These are phyloP conservation scores for Lissonota sp. DNA, from an alignment of 2,888 invertebrate species.

Conservation along the genomic window DNA sequence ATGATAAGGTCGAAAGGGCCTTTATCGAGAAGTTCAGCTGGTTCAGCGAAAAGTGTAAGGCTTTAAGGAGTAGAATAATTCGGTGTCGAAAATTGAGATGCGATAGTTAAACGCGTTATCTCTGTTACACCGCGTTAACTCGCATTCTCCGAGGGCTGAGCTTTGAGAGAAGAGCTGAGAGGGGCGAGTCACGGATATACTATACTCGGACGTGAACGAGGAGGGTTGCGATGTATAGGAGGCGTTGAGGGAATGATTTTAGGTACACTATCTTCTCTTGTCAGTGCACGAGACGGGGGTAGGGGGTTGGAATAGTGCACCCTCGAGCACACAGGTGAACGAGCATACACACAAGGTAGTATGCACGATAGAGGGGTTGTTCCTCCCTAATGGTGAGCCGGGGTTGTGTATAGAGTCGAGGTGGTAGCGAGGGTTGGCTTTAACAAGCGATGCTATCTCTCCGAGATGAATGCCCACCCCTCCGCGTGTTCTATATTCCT, in stretches of 20 bases:
- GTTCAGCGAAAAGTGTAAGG: slow-evolving; percentile 21
- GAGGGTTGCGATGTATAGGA: no score
- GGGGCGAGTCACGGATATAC: not conserved
- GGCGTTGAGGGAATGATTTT: no score
- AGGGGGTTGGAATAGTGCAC: slow-evolving; percentile 61
- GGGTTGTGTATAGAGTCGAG: slow-evolving; percentile 68
- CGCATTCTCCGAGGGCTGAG: slow-evolving; percentile 33
- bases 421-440: slow-evolving; percentile 76
- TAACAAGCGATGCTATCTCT: slow-evolving; percentile 83
- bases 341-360: no score
- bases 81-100: slow-evolving; percentile 71
- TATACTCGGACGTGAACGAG: not conserved
- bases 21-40: slow-evolving; percentile 40
- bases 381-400: not conserved
- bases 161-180: slow-evolving; percentile 1
- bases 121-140: slow-evolving; percentile 22
- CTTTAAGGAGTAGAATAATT: slow-evolving; percentile 56
- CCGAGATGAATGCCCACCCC: slow-evolving; percentile 80
- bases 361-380: no score
- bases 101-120: slow-evolving; percentile 73
- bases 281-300: slow-evolving; percentile 34
- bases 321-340: no score
- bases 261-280: no score
- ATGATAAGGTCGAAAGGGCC: slow-evolving; percentile 39
- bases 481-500: slow-evolving; percentile 1